Percentiles rank a stretch among this genome's conserved stretches.
Evolutionary conservation across 2,797 vertebrate genomes (phyloP).

Genomic region (Rhinogobio ventralis): DNA sequence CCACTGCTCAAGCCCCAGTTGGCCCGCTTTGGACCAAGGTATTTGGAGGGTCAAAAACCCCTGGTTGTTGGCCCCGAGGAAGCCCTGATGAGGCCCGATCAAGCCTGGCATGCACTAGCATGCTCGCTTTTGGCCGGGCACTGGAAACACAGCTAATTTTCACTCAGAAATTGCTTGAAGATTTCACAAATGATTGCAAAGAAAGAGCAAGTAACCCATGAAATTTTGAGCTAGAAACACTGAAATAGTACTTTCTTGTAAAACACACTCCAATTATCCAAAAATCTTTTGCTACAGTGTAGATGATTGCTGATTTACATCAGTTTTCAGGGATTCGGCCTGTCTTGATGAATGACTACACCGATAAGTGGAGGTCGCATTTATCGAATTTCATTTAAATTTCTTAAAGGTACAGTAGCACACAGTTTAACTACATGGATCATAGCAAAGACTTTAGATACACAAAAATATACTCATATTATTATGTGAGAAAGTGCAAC

Average conservation of each 20-base stretch:
- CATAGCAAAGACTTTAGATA: not conserved
- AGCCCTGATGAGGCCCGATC: no score
- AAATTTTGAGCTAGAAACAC: not conserved
- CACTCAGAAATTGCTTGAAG: not conserved
- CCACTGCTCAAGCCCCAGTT: no score
- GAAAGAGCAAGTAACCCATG: not conserved
- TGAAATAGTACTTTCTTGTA: not conserved
- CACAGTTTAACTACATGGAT: not conserved
- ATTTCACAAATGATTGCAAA: not conserved
- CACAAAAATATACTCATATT: not conserved
- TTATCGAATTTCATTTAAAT: not conserved
- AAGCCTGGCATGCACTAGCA: no score
- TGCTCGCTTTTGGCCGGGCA: no score
- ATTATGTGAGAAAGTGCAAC: not conserved
- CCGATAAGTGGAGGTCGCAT: not conserved
- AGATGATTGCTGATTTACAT: no score
- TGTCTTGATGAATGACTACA: not conserved
- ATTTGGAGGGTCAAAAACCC: no score
- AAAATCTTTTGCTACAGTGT: not conserved
- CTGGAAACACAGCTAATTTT: not conserved
- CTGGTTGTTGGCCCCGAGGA: no score
- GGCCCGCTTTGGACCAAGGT: no score
- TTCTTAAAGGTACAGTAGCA: constrained; percentile 15
- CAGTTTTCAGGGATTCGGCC: not conserved
- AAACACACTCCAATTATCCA: not conserved